phyloP scores from a whole-genome alignment of 2,888 invertebrate genomes.

The Dendrolimus pini region DNA sequence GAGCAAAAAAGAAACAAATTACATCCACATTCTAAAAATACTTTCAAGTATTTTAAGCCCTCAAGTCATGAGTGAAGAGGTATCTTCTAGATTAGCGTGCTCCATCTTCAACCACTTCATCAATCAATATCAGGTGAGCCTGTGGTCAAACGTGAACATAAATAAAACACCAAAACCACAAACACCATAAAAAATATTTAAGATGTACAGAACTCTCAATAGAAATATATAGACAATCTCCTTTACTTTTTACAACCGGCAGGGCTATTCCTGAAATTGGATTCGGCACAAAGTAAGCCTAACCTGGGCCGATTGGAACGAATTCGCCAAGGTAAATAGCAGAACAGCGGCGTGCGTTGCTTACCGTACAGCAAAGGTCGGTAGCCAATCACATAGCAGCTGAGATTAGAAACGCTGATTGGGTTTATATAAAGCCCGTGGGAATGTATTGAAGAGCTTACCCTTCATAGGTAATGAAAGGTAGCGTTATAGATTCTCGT shows the following conservation, averaged over 20 bases:
- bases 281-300: slow-evolving; percentile 21
- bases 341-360: slow-evolving; percentile 12
- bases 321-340: slow-evolving; percentile 22
- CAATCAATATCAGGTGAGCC: too few relatives aligned
- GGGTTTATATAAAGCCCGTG: slow-evolving; percentile 1
- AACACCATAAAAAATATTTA: neutral
- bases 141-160: too few relatives aligned
- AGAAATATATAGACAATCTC: too few relatives aligned
- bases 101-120: too few relatives aligned
- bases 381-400: slow-evolving; percentile 17
- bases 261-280: slow-evolving; percentile 21
- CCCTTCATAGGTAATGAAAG: slow-evolving; percentile 7
- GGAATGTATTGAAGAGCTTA: neutral
- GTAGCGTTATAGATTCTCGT: slow-evolving; percentile 4
- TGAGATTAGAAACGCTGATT: slow-evolving; percentile 20
- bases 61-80: too few relatives aligned
- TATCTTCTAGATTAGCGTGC: too few relatives aligned
- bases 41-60: too few relatives aligned
- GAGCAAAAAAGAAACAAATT: too few relatives aligned
- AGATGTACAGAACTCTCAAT: neutral
- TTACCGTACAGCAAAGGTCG: slow-evolving; percentile 16
- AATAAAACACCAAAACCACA: too few relatives aligned
- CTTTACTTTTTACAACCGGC: neutral
- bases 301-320: slow-evolving; percentile 14
- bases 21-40: too few relatives aligned